phyloP scores from a whole-genome alignment of 2,113 vertebrate genomes.

The Microcebus jonahi region DNA sequence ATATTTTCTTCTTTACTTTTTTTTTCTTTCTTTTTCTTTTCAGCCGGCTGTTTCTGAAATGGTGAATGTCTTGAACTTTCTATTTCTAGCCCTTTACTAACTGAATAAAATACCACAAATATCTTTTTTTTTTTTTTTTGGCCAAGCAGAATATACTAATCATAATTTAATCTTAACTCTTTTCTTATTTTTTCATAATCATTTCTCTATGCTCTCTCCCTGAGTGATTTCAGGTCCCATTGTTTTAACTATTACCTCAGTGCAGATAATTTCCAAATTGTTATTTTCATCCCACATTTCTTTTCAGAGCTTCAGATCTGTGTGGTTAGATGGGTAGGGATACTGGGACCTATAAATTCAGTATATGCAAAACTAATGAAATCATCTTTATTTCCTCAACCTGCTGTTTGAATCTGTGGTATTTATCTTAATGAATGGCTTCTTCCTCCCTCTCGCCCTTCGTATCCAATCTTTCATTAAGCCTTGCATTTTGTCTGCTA shows the following conservation, averaged over 20 bases:
- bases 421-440: background rate
- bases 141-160: background rate
- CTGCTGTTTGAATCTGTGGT: background rate
- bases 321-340: background rate
- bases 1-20: too few species aligned
- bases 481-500: background rate
- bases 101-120: slow-evolving; percentile 23
- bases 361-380: slow-evolving; percentile 11
- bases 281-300: background rate
- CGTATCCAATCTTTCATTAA: background rate
- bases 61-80: background rate
- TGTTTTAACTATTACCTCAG: slow-evolving; percentile 31
- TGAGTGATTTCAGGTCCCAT: background rate
- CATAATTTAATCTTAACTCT: slow-evolving; percentile 28
- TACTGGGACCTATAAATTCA: background rate
- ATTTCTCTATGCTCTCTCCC: slow-evolving; percentile 1
- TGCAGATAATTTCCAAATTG: background rate
- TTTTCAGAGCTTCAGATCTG: slow-evolving; percentile 13
- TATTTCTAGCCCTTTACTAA: background rate
- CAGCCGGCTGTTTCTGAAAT: too few species aligned
- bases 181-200: background rate
- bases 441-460: background rate
- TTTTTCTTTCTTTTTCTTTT: too few species aligned
- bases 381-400: background rate
- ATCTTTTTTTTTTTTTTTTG: background rate